These are phyloP conservation scores for Microctonus brassicae DNA, from an alignment of 2,888 invertebrate species.

Conservation along the genomic window DNA sequence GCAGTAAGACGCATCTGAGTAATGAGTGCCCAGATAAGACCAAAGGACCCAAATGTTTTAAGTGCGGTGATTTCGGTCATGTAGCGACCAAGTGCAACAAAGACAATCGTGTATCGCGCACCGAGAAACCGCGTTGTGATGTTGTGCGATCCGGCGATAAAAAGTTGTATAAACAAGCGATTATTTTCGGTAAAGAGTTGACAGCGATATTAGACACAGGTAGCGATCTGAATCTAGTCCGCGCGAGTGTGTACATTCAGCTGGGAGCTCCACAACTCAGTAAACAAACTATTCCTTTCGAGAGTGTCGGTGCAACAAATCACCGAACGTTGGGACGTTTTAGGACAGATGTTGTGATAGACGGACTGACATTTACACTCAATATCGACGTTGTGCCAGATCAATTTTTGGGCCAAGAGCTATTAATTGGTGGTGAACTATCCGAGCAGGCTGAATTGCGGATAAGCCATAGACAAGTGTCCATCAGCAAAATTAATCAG, in stretches of 20 bases:
- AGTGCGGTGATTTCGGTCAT: too few relatives aligned
- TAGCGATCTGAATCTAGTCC: constrained; percentile 36
- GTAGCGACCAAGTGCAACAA: too few relatives aligned
- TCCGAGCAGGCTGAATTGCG: constrained; percentile 35
- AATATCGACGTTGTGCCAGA: constrained; percentile 38
- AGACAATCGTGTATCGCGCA: too few relatives aligned
- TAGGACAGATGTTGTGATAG: constrained; percentile 20
- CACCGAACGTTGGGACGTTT: constrained; percentile 35
- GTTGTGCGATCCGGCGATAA: constrained; percentile 16
- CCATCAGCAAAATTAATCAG: not conserved
- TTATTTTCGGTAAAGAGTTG: constrained; percentile 26
- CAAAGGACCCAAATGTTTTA: too few relatives aligned
- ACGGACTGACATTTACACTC: constrained; percentile 27
- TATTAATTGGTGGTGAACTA: constrained; percentile 7
- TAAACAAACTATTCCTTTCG: constrained; percentile 10
- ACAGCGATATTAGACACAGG: not conserved
- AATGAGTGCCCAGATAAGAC: too few relatives aligned
- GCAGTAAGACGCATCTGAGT: too few relatives aligned
- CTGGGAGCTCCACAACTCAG: constrained; percentile 33
- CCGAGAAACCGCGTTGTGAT: constrained; percentile 6
- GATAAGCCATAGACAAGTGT: constrained; percentile 27
- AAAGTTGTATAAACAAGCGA: constrained; percentile 36
- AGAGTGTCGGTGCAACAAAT: constrained; percentile 14
- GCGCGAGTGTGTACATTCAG: constrained; percentile 26
- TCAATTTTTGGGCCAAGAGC: constrained; percentile 32